Conservation (phyloP, 2,113 vertebrate species). For the Peucedramus taeniatus region DNA sequence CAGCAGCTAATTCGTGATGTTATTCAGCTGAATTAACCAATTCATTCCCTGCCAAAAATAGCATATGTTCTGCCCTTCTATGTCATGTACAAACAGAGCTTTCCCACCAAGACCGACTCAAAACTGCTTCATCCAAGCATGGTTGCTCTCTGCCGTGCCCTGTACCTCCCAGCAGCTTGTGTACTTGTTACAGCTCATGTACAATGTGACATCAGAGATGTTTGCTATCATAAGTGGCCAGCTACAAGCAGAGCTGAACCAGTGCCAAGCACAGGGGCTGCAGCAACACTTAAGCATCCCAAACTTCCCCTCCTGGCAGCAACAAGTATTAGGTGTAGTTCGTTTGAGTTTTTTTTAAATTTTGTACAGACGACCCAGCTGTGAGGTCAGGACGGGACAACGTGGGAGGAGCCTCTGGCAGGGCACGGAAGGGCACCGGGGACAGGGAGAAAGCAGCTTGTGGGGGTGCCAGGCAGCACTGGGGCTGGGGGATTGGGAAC, state of each 20-base stretch:
- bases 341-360: neutral
- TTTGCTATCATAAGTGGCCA: neutral
- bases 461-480: neutral
- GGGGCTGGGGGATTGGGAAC: neutral
- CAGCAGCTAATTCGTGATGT: neutral
- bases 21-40: neutral
- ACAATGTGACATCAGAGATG: neutral
- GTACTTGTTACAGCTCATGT: neutral
- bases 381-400: neutral
- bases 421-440: accelerated
- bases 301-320: neutral
- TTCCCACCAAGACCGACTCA: neutral
- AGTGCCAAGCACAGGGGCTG: neutral
- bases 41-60: neutral
- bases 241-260: neutral
- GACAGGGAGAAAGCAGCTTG: neutral
- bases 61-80: accelerated
- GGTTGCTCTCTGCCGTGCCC: neutral
- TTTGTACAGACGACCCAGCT: neutral
- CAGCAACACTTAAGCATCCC: neutral
- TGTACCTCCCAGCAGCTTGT: neutral
- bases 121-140: accelerated
- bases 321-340: neutral
- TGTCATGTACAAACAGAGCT: neutral
- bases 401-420: accelerated